Base-by-base conservation (phyloP, 2,797 vertebrate genomes). In the Acanthurus lineatus region DNA sequence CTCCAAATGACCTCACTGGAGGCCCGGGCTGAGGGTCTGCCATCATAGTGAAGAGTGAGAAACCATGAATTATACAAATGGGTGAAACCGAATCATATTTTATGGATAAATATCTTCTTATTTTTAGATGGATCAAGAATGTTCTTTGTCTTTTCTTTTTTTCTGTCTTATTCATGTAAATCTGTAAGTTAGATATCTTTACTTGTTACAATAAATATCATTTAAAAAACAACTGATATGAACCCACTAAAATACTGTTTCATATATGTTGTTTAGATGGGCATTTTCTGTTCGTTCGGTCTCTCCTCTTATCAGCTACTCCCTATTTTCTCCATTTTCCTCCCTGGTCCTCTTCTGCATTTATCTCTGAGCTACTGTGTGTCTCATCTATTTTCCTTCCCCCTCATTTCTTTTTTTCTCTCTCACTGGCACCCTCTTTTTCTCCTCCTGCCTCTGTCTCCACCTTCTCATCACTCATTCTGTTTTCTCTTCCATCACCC, bases 381-480 rank as follows among this genome's bases (percentile, higher is more conserved):
- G 54, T 68, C 84, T 89, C 83, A 83, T 87, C 73, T 69, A 78
- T 83, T 85, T 81, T 52, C 47, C 64, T 47, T 54, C 73, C 51
- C 32, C 47, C 76, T 76, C 64, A 69, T 81, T 35, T 35, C 32
- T 65, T 38, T 65, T 38, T 76, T 82, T 78, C 52, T 70, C 44
- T 73, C 76, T 60, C 1, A 35, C n/a, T 25, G 59, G 76, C 59
- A 71, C 71, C 67, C 47, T 82, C 72, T 75, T 47, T 79, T 69
- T 77, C 74, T 81, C 77, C 38, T 59, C 70, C 67, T 58, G 70
- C 79, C 64, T 82, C 76, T 68, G 62, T 76, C 83, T 83, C 76
- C 86, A 86, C 84, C 84, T 87, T 81, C 87, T 90, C 87, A 90
- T 93, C 82, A 51, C 73, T 94, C 88, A 90, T 90, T 85, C 85